Conservation (phyloP, 2,888 invertebrate genomes). For the Melieria picta region DNA sequence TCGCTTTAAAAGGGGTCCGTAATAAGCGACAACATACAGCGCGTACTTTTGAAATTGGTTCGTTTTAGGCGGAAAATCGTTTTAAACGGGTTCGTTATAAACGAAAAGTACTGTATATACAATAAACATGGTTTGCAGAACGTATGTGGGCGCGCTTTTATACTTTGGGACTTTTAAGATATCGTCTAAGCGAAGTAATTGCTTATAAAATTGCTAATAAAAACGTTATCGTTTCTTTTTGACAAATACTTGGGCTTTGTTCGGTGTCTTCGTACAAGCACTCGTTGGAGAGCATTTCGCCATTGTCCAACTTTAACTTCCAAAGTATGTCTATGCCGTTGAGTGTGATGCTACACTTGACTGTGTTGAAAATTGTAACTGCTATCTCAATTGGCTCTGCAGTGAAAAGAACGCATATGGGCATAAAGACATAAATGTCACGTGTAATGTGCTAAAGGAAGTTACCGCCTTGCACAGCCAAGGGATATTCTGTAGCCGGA, state of each 20-base stretch:
- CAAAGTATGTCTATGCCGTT: conserved; percentile 63
- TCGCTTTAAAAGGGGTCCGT: too few species aligned
- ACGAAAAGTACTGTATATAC: too few species aligned
- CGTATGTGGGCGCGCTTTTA: too few species aligned
- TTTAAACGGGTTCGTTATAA: too few species aligned
- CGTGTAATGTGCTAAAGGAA: conserved; percentile 2
- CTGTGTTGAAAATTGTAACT: conserved; percentile 62
- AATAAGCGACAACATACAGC: too few species aligned
- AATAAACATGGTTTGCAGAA: too few species aligned
- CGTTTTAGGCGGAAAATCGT: too few species aligned
- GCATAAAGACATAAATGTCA: background rate
- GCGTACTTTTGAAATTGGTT: too few species aligned
- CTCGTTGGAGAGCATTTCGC: conserved; percentile 65
- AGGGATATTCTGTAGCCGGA: conserved; percentile 73
- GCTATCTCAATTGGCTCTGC: conserved; percentile 84
- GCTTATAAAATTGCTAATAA: too few species aligned
- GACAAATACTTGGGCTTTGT: conserved; percentile 53
- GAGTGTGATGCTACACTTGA: conserved; percentile 71
- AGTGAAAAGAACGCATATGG: conserved; percentile 7
- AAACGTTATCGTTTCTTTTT: background rate
- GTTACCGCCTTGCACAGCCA: conserved; percentile 77
- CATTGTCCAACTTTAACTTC: conserved; percentile 64
- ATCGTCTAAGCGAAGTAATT: too few species aligned
- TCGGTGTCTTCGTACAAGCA: conserved; percentile 56
- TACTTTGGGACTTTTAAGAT: too few species aligned